Base-by-base conservation (phyloP, 2,888 invertebrate genomes). In the Nowickia ferox region DNA sequence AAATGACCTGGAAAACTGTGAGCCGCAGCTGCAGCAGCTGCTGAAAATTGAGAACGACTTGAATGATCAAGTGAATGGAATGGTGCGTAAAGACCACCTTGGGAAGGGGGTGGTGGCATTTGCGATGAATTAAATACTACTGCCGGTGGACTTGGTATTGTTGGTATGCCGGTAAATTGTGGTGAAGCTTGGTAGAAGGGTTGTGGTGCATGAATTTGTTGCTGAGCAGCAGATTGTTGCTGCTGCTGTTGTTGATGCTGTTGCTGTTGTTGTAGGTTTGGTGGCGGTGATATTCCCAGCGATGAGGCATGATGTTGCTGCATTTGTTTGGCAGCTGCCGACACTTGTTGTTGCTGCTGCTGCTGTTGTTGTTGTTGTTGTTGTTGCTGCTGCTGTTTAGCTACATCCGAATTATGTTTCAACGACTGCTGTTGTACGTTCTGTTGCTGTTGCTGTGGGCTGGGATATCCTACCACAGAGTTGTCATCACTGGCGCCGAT, bases 111-210 rank as follows among this genome's bases (percentile, higher is more conserved):
- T 55, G 89, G 89, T 89, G 96, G 93, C 90, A 95, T 95, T 61
- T 96, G 95, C 44, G 97, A 96, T 92, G 97, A 97, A 90, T 96
- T 97, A 84, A 96, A 93, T 76, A 97, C 96, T 65, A 92, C 92
- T 15, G 96, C 96, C 30, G 96, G 96, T 19, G 97, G 97, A 75
- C 97, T 97, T 46, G 97, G 97, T 87, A 97, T 97, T 42, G 97
- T 96, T 22, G 97, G 96, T 91, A 97, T 95, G 68, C 95, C 95
- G 75, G 96, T 96, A 89, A 96, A 97, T 83, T 96, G 96, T 15
- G 92, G 92, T 82, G 93, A 91, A 89, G 96, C 96, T 93, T 95
- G 95, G 92, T 96, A 97, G 90, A 92, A 93, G 11, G 85, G 77
- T 48, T 87, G 87, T 10, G 91, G 94, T 9, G 89, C 89, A 44